Evolutionary conservation across 2,888 invertebrate genomes (phyloP).

Genomic region (Eulithis testata): DNA sequence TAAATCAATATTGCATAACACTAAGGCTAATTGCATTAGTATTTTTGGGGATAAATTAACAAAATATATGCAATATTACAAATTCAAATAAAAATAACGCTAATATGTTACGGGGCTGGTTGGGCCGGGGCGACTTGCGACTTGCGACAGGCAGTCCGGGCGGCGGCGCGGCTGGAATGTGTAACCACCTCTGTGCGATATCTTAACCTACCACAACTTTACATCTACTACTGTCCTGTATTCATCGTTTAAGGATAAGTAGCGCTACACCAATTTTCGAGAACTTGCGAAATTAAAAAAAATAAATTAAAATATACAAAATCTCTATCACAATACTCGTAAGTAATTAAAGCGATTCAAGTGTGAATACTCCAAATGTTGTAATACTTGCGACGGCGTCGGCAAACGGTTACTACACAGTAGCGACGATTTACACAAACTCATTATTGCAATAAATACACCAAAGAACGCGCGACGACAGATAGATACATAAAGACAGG

Average conservation of each 20-base stretch:
- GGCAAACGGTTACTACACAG: slow-evolving; percentile 65
- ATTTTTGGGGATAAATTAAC: slow-evolving; percentile 83
- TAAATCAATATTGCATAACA: slow-evolving; percentile 85
- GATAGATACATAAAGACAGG: slow-evolving; percentile 56
- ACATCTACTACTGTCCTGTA: slow-evolving; percentile 58
- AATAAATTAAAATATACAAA: slow-evolving; percentile 85
- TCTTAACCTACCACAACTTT: slow-evolving; percentile 80
- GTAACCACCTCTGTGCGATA: slow-evolving; percentile 57
- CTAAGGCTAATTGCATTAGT: slow-evolving; percentile 85
- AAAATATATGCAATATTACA: slow-evolving; percentile 84
- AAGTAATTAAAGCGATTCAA: slow-evolving; percentile 85
- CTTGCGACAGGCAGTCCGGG: background rate
- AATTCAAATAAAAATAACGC: slow-evolving; percentile 82
- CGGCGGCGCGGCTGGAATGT: slow-evolving; percentile 41
- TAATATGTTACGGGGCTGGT: slow-evolving; percentile 84
- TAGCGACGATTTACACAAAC: slow-evolving; percentile 67
- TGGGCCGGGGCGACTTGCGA: slow-evolving; percentile 20
- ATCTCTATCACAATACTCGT: slow-evolving; percentile 85
- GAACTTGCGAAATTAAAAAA: slow-evolving; percentile 82
- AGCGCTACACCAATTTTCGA: slow-evolving; percentile 78
- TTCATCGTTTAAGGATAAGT: slow-evolving; percentile 69
- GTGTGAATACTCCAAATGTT: slow-evolving; percentile 83
- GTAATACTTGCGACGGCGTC: slow-evolving; percentile 54
- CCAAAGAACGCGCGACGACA: slow-evolving; percentile 57
- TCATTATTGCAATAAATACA: slow-evolving; percentile 64